Percentiles rank a stretch among this genome's conserved stretches.
These are phyloP conservation scores for Redunca redunca DNA, from an alignment of 2,113 vertebrate genomes.

Conservation along the genomic window DNA sequence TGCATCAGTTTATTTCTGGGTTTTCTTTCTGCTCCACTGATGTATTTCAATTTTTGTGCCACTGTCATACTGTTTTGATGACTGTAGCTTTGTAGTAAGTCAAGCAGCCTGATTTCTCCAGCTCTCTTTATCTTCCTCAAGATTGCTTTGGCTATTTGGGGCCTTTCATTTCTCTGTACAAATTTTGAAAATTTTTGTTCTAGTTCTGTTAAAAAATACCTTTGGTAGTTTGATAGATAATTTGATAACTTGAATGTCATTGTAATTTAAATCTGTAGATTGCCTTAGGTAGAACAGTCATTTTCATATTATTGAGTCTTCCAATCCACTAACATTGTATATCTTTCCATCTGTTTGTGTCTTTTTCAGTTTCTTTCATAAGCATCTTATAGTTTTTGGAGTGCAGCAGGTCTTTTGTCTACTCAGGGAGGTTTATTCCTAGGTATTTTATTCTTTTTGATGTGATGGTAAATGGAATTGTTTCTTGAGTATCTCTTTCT, in stretches of 20 bases:
- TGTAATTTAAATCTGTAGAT: background rate
- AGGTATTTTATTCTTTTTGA: background rate
- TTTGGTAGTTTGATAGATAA: background rate
- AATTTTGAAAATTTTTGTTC: background rate
- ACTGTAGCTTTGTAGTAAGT: background rate
- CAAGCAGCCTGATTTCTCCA: background rate
- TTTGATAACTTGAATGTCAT: background rate
- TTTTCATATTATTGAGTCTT: background rate
- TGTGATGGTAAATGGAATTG: too few relatives aligned
- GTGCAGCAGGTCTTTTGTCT: background rate
- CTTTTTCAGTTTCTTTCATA: background rate
- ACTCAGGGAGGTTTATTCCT: background rate
- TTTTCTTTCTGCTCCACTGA: background rate
- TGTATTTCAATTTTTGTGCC: background rate
- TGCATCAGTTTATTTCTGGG: background rate
- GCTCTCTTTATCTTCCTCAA: background rate
- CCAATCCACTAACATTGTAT: background rate
- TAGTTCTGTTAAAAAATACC: background rate
- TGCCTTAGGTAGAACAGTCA: background rate
- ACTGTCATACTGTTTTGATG: background rate
- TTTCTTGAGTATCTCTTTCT: too few relatives aligned
- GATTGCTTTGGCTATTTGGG: background rate
- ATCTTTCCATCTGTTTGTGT: background rate
- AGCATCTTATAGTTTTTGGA: background rate
- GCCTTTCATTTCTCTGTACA: background rate